Conservation (phyloP, 2,113 vertebrate species). For the Genyomyrus donnyi region DNA sequence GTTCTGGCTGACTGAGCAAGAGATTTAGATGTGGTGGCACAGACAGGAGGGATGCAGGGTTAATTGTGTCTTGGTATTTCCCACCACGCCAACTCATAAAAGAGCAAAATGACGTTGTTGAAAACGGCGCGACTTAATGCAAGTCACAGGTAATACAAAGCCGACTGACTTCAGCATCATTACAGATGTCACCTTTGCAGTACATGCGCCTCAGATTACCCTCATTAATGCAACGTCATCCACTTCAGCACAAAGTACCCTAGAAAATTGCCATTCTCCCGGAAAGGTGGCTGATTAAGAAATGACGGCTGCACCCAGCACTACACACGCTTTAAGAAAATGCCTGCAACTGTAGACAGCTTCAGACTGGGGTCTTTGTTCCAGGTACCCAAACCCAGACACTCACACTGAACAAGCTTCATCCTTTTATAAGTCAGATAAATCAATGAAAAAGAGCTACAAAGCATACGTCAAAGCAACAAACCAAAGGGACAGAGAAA, state of each 20-base stretch:
- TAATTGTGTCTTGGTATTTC: neutral
- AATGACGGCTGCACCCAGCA: neutral
- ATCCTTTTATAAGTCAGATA: neutral
- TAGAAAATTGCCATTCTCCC: conserved; percentile 49
- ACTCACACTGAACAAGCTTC: neutral
- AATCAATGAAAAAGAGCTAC: neutral
- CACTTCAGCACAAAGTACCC: conserved; percentile 47
- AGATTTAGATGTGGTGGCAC: neutral
- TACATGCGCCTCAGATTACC: neutral
- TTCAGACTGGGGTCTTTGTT: neutral
- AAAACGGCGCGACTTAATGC: neutral
- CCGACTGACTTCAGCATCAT: neutral
- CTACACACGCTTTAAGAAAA: neutral
- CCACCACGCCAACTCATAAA: neutral
- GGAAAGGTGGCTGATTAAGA: conserved; percentile 29
- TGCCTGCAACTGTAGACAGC: neutral
- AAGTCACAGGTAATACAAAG: neutral
- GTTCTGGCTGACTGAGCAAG: neutral
- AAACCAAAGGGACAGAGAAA: neutral
- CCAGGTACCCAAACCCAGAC: neutral
- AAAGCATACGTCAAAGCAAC: neutral
- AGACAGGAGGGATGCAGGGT: neutral
- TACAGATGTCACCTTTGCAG: neutral
- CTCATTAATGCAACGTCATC: conserved; percentile 31
- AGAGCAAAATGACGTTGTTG: neutral